Evolutionary conservation across 2,888 invertebrate species (phyloP).

Genomic region (Falcaria lacertinaria): DNA sequence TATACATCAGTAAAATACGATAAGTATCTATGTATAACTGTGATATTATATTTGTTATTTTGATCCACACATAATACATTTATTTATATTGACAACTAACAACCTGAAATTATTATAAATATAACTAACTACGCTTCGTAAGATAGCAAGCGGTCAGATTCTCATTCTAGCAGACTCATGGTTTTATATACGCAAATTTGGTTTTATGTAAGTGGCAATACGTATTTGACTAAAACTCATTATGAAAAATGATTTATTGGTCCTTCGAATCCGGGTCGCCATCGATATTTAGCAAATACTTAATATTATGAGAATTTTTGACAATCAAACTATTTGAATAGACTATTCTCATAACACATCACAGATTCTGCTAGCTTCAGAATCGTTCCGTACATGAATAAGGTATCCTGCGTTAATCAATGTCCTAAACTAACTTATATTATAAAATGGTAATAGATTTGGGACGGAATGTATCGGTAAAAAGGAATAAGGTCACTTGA

Average conservation of each 20-base stretch:
- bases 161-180: too few species aligned
- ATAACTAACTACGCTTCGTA: too few species aligned
- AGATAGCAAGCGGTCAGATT: constrained; percentile 12
- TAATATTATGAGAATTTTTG: too few species aligned
- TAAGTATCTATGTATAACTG: constrained; percentile 54
- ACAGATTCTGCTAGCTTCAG: neutral
- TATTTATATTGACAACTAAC: neutral
- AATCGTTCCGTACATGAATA: neutral
- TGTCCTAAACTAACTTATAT: neutral
- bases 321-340: too few species aligned
- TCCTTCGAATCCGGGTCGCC: too few species aligned
- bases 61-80: constrained; percentile 1
- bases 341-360: too few species aligned
- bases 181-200: too few species aligned
- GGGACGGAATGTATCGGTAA: neutral
- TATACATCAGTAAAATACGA: constrained; percentile 68
- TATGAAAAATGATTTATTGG: too few species aligned
- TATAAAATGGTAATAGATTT: constrained; percentile 16
- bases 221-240: too few species aligned
- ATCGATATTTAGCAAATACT: too few species aligned
- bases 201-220: too few species aligned
- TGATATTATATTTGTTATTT: constrained; percentile 51
- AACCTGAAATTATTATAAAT: constrained; percentile 22
- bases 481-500: neutral
- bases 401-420: neutral